Evolutionary conservation across 2,113 vertebrate species (phyloP).

Genomic region (Narcine bancroftii): DNA sequence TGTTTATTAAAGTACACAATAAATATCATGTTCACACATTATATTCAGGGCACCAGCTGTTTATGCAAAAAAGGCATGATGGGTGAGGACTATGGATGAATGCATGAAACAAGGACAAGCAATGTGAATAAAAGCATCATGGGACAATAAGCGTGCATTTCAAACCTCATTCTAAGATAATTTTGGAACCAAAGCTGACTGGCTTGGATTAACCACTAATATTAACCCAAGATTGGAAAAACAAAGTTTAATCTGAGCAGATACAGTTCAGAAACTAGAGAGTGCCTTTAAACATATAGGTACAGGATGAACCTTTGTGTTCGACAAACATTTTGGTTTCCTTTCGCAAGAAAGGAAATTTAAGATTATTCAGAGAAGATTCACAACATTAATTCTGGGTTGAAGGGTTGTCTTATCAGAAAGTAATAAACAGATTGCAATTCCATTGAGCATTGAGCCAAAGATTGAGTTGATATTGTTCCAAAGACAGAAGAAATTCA

Average conservation of each 20-base stretch:
- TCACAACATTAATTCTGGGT: too few species aligned
- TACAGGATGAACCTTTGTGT: too few species aligned
- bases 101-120: not conserved
- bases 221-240: not conserved
- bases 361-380: too few species aligned
- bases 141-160: not conserved
- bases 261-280: not conserved
- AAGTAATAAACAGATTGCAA: too few species aligned
- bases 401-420: too few species aligned
- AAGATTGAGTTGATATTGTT: too few species aligned
- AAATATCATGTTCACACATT: not conserved
- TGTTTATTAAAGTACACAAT: not conserved
- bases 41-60: not conserved
- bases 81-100: not conserved
- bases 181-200: not conserved
- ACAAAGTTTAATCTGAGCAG: not conserved
- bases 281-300: not conserved
- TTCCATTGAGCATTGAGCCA: too few species aligned
- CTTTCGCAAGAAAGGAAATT: too few species aligned
- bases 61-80: not conserved
- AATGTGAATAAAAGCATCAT: not conserved
- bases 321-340: too few species aligned
- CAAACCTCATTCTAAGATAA: too few species aligned
- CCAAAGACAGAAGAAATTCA: too few species aligned
- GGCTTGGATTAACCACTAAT: not conserved